A percentile compares a stretch with the other conserved stretches of the same genome.
phyloP scores from a whole-genome alignment of 2,797 vertebrate species.

The Cetoscarus ocellatus region DNA sequence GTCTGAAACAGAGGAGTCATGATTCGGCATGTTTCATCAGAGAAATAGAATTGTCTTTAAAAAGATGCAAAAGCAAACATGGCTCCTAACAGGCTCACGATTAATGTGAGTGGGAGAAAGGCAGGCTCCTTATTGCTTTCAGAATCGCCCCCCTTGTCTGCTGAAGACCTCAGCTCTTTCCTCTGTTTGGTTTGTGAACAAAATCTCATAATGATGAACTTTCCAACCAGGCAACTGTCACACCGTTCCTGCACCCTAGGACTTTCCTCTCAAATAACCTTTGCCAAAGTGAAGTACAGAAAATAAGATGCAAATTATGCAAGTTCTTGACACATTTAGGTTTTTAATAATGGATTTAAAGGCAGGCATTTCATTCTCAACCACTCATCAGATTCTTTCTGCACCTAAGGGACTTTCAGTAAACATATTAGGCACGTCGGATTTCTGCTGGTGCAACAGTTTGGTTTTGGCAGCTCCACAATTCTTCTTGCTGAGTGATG shows the following conservation, averaged over 20 bases:
- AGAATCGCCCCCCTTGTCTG: conserved; percentile 29
- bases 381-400: neutral
- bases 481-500: conserved; percentile 17
- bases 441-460: conserved; percentile 16
- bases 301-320: neutral
- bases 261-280: neutral
- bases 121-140: conserved; percentile 51
- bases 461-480: conserved; percentile 20
- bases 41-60: conserved; percentile 30
- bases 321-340: neutral
- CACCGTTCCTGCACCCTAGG: neutral
- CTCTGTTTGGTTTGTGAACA: conserved; percentile 32
- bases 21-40: conserved; percentile 13
- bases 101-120: conserved; percentile 28
- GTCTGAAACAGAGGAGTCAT: neutral
- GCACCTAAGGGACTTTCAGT: neutral
- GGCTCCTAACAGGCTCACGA: conserved; percentile 15
- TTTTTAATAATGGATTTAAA: neutral
- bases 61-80: conserved; percentile 21
- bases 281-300: conserved; percentile 3
- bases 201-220: conserved; percentile 26
- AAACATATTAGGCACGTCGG: conserved; percentile 12
- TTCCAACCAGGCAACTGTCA: neutral
- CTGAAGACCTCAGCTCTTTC: conserved; percentile 19
- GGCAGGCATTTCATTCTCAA: too few relatives aligned